Conservation (phyloP, 1,140 invertebrate species). For the Paraescarpia echinospica region DNA sequence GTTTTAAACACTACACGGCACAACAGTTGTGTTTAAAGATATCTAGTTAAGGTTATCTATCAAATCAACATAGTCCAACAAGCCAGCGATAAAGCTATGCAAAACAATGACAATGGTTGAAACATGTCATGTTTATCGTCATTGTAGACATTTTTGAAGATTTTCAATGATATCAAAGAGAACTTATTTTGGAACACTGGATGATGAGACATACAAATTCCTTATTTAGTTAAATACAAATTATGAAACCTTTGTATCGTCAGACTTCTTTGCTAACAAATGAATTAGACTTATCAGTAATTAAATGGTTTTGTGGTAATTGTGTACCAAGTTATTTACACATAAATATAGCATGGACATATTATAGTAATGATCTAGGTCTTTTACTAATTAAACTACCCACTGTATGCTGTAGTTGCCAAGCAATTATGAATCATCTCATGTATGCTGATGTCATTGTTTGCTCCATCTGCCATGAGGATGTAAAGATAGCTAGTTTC, state of each 20-base stretch:
- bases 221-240: neutral
- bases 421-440: too few species aligned
- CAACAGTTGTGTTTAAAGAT: neutral
- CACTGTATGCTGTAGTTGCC: too few species aligned
- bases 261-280: neutral
- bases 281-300: neutral
- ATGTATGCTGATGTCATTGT: too few species aligned
- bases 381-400: too few species aligned
- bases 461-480: too few species aligned
- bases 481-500: too few species aligned
- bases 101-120: neutral
- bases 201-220: neutral
- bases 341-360: neutral
- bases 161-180: neutral
- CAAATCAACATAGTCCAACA: neutral
- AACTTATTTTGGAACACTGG: neutral
- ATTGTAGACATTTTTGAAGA: neutral
- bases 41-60: neutral
- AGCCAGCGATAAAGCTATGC: neutral
- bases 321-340: neutral
- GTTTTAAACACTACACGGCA: too few species aligned
- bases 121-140: neutral
- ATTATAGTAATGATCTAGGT: too few species aligned
- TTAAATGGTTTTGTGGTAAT: neutral
- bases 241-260: neutral